Conservation (phyloP, 2,888 invertebrate genomes). For the Schizotus pectinicornis region DNA sequence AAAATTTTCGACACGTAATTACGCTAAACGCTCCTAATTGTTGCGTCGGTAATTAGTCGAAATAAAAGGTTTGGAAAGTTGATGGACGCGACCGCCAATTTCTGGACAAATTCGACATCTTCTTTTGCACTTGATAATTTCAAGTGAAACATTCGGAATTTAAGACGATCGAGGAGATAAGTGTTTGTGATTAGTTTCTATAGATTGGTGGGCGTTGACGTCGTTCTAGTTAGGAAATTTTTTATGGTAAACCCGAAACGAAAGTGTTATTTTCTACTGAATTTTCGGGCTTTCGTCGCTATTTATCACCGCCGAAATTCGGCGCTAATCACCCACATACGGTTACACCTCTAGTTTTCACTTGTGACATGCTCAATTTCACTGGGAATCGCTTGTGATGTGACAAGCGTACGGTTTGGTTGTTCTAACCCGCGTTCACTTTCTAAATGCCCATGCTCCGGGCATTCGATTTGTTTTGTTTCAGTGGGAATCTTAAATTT, state of each 20-base stretch:
- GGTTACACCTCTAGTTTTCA: constrained; percentile 21
- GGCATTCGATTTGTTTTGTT: constrained; percentile 13
- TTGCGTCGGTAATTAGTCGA: constrained; percentile 9
- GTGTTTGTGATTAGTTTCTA: too few species aligned
- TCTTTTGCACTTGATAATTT: too few species aligned
- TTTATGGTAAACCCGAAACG: constrained; percentile 7
- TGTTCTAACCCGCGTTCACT: constrained; percentile 18
- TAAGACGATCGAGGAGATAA: too few species aligned
- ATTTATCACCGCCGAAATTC: constrained; percentile 4
- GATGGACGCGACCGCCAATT: not conserved
- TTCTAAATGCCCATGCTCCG: constrained; percentile 14
- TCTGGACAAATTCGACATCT: too few species aligned
- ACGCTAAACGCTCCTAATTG: constrained; percentile 10
- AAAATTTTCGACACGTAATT: not conserved
- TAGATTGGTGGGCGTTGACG: too few species aligned
- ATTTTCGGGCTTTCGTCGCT: constrained; percentile 3
- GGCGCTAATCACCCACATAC: constrained; percentile 20
- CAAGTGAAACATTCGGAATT: too few species aligned
- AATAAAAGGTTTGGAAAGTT: constrained; percentile 12
- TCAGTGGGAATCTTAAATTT: constrained; percentile 10
- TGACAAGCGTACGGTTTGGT: constrained; percentile 18
- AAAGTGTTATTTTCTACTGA: constrained; percentile 14
- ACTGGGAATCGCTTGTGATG: constrained; percentile 13
- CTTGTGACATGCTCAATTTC: constrained; percentile 18
- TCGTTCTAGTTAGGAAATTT: too few species aligned